Evolutionary conservation across 2,113 vertebrate species (phyloP), one percentile per base, ranked within the genome.

Genomic region (Upupa epops): DNA sequence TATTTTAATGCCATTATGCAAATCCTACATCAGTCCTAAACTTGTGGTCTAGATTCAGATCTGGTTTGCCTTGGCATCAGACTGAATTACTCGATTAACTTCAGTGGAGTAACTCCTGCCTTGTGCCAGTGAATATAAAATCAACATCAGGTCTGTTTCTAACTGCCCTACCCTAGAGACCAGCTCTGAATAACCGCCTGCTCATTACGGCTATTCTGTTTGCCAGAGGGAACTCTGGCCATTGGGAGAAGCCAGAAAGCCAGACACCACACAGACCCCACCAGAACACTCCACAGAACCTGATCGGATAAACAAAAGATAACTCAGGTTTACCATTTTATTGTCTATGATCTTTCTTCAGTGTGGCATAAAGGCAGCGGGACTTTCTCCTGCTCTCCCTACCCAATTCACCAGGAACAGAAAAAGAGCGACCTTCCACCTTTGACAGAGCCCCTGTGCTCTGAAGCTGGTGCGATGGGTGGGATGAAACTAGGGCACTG

Each of bases 311-410:
- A 86, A 37, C 29, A 48, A 59, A 72, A 25, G 31, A 75, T 64
- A 63, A 17, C 17, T 66, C 6, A 9, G 29, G 59, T 36, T 66
- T 26, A 51, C 49, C 42, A 1, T 71, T 87, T 91, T 51, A 66
- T 78, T 66, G 37, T 55, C 84, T 59, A 55, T 42, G 71, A 64
- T 36, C 66, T n/a, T 26, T 58, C 32, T 49, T 31, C 45, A 72
- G 40, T 0, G 12, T 28, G 46, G 31, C 1, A 3, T n/a, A 32
- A 84, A 45, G 70, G 55, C 51, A 69, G 8, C 0, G 0, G 5
- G 11, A 6, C 21, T 25, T 85, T 42, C 34, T 28, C 29, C 28
- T 73, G 12, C 36, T 85, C 60, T 32, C 46, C 19, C 25, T 54
- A 25, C 11, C 13, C 40, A 59, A 48, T 34, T 24, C 34, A 34